Evolutionary conservation across 2,113 vertebrate genomes (phyloP), one percentile per base, ranked within the genome.

Genomic region (Pterophyllum scalare): DNA sequence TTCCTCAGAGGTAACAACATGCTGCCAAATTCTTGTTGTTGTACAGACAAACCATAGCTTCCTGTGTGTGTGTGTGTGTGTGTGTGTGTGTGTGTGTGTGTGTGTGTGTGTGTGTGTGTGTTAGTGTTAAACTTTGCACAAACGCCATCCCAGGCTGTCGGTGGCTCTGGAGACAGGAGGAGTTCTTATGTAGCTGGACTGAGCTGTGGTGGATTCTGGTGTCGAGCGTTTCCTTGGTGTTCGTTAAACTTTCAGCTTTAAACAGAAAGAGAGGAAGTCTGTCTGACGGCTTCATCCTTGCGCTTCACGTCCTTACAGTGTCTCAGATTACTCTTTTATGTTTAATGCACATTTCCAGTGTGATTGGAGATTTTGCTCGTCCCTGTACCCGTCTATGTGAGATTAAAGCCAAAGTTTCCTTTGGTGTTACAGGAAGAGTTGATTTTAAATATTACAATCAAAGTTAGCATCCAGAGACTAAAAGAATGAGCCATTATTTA

Each of bases 1-100:
- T 2, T 52, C 2, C 74, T 79, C 60, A 20, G 77, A 17, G 6
- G 35, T 3, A 56, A 85, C 52, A 5, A 19, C 43, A 15, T 5
- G 70, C 52, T 67, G 82, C 85, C 85, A 85, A 87, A 84, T 43
- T 38, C 13, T n/a, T 3, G 2, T 3, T 13, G n/a, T 62, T 80
- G 78, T 46, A 31, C 76, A 31, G 59, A 82, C 74, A 22, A 15
- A 82, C 56, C 57, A 64, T 75, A 82, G 87, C 75, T 70, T 56
- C 3, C 13, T 43, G 0, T 61, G 35, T 26, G 2, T 67, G 62
- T 54, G 7, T 54, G 19, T 54, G 49, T 54, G 49, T 20, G 17
- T 54, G 17, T 54, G 49, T 52, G 0, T 60, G 60, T 40, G 33
- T 38, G 31, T 8, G 0, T 61, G 35, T 26, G 2, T 67, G 62